Evolutionary conservation across 1,140 invertebrate genomes (phyloP).

Genomic region (Agrilus planipennis): DNA sequence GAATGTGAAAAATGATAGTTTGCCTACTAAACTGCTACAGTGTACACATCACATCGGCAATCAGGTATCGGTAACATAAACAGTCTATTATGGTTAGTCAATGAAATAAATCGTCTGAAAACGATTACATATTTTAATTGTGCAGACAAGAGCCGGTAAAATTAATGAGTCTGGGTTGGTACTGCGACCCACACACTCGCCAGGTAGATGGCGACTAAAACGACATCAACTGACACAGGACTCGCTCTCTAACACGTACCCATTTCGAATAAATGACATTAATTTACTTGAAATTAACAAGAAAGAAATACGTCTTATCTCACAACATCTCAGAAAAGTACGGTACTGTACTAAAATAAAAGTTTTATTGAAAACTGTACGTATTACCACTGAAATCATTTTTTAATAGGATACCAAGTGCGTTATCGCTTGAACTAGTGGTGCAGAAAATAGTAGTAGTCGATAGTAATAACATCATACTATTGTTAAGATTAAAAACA

Average conservation of each 20-base stretch:
- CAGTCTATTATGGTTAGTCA: constrained; percentile 33
- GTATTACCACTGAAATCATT: constrained; percentile 1
- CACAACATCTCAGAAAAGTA: not conserved
- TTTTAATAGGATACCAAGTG: too few relatives aligned
- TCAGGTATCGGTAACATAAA: too few relatives aligned
- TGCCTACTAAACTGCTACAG: too few relatives aligned
- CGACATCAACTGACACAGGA: too few relatives aligned
- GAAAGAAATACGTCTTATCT: not conserved
- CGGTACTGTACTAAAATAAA: not conserved
- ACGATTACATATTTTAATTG: constrained; percentile 37
- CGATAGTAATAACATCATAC: too few relatives aligned
- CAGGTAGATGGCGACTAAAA: too few relatives aligned
- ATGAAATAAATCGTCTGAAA: constrained; percentile 34
- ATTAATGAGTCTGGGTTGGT: constrained; percentile 29
- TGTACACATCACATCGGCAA: too few relatives aligned
- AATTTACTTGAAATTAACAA: not conserved
- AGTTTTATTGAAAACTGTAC: constrained; percentile 1
- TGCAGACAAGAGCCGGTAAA: constrained; percentile 33
- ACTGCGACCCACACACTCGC: constrained; percentile 25
- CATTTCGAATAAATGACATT: not conserved
- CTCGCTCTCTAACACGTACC: not conserved
- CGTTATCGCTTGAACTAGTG: too few relatives aligned
- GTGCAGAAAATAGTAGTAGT: too few relatives aligned
- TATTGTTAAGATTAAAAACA: too few relatives aligned
- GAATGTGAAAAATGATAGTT: too few relatives aligned